These are phyloP conservation scores for Panagrolaimus sp. DNA, from an alignment of 1,140 invertebrate genomes.

Conservation along the genomic window DNA sequence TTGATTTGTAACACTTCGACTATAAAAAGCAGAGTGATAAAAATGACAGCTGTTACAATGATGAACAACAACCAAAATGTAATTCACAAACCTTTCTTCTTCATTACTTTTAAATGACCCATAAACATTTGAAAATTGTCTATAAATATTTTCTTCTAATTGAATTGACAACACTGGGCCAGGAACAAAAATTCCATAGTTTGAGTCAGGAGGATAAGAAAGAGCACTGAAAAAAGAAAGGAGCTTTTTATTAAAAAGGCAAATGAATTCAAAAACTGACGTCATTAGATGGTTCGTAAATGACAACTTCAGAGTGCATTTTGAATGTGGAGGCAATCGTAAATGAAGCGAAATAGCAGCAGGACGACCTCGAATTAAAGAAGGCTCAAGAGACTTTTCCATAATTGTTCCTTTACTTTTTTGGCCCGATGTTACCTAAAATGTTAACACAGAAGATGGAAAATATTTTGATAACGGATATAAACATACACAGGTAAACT, in stretches of 20 bases:
- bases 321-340: background rate
- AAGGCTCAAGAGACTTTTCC: background rate
- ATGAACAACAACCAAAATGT: too few relatives aligned
- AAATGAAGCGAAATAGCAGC: background rate
- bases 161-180: constrained; percentile 30
- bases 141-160: constrained; percentile 7
- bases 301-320: background rate
- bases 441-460: too few relatives aligned
- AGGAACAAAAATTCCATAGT: constrained; percentile 37
- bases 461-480: too few relatives aligned
- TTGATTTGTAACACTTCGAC: background rate
- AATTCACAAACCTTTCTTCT: constrained; percentile 5
- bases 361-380: background rate
- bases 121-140: background rate
- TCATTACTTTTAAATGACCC: constrained; percentile 6
- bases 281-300: constrained; percentile 10
- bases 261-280: constrained; percentile 23
- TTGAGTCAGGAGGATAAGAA: constrained; percentile 40
- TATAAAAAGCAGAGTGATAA: background rate
- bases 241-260: background rate
- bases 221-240: constrained; percentile 14
- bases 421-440: too few relatives aligned
- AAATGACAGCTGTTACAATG: background rate
- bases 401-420: background rate
- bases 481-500: background rate